Base-by-base conservation (phyloP, 2,797 vertebrate genomes). In the Petrocephalus sullivani region DNA sequence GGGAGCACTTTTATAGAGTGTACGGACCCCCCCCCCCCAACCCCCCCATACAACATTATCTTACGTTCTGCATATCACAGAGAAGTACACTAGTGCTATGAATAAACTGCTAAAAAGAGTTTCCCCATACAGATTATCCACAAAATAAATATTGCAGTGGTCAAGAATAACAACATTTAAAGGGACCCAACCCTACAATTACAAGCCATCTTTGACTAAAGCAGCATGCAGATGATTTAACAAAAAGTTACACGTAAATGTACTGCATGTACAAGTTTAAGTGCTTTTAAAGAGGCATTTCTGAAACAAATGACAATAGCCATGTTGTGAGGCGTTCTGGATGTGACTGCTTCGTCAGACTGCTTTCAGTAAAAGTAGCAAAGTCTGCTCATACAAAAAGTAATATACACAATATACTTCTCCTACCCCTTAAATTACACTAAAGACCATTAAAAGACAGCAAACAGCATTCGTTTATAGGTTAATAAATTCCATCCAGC, bases 11-110 rank as follows among this genome's bases (percentile, higher is more conserved):
- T 46, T 37, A 46, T n/a, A 0, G 0, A 5, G 16, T 10, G 19
- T 1, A 14, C 33, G 28, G 9, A 19, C 41, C 28, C 14, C 14
- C 33, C 23, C 71, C 37, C 37, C 64, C 10, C 28, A 37, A 4
- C 33, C 6, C 71, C 8, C 6, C 5, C 19, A 61, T 4, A 78
- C 33, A 78, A n/a, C 19, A 78, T 78, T 78, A 78, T 78, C 71
- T 46, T 78, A 78, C 16, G 71, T 78, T 78, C 71, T 46, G 71
- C 71, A 78, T 49, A 78, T 78, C 41, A 78, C 71, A 78, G 71
- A 49, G 71, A 78, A 78, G 71, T 78, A 78, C 71, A 78, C 71
- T 78, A 78, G 71, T 78, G 71, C 41, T 49, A 81, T 81, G 75
- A 81, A 81, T 49, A 49, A 21, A 81, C 75, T 2, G 8, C 75